Conservation (phyloP, 2,888 invertebrate genomes). For the Monopis laevigella region DNA sequence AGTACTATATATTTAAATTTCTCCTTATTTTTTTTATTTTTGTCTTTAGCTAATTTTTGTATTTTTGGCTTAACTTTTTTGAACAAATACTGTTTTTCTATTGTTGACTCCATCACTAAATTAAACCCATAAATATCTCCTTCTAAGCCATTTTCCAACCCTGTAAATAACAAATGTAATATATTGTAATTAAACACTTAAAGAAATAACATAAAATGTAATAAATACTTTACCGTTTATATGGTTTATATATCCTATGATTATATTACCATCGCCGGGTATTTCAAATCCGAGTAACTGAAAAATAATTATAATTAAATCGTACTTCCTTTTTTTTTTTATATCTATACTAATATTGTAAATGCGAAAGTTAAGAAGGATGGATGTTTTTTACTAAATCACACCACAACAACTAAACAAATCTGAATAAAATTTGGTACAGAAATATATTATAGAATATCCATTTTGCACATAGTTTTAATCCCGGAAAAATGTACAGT, state of each 20-base stretch:
- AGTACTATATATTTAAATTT: constrained; percentile 38
- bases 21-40: constrained; percentile 30
- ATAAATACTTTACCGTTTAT: constrained; percentile 60
- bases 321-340: too few relatives aligned
- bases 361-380: too few relatives aligned
- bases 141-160: constrained; percentile 45
- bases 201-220: too few relatives aligned
- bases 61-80: constrained; percentile 32
- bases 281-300: constrained; percentile 66
- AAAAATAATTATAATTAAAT: too few relatives aligned
- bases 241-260: constrained; percentile 75
- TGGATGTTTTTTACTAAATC: too few relatives aligned
- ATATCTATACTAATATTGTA: too few relatives aligned
- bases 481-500: too few relatives aligned
- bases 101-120: constrained; percentile 68
- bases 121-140: constrained; percentile 75
- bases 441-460: too few relatives aligned
- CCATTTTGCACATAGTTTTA: too few relatives aligned
- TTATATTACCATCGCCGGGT: constrained; percentile 70
- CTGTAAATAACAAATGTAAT: constrained; percentile 23
- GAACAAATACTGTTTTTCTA: constrained; percentile 43
- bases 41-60: constrained; percentile 22
- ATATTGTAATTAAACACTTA: too few relatives aligned
- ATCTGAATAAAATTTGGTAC: too few relatives aligned
- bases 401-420: too few relatives aligned